A percentile compares a stretch with the other conserved stretches of the same genome.
phyloP scores from a whole-genome alignment of 2,888 invertebrate genomes.

The Volucella bombylans region DNA sequence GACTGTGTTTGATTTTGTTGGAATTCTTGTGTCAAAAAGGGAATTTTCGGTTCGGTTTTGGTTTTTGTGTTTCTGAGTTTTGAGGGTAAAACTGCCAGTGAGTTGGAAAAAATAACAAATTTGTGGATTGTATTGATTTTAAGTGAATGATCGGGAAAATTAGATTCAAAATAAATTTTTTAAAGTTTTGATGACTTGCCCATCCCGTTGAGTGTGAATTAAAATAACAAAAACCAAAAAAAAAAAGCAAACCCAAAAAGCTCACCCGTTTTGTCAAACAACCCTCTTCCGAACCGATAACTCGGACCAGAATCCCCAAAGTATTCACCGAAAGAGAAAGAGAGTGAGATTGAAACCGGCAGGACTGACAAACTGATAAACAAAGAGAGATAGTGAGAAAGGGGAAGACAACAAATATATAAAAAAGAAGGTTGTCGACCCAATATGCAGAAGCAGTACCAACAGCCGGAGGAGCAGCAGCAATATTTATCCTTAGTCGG shows the following conservation, averaged over 20 bases:
- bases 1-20: conserved; percentile 3
- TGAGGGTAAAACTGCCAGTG: conserved; percentile 13
- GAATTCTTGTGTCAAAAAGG: conserved; percentile 9
- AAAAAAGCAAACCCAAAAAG: conserved; percentile 36
- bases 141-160: conserved; percentile 36
- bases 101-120: background rate
- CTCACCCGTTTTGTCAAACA: conserved; percentile 61
- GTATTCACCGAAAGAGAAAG: conserved; percentile 8
- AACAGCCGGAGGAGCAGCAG: conserved; percentile 16
- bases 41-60: background rate
- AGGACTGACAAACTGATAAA: no score
- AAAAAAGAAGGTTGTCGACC: conserved; percentile 69
- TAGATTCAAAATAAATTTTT: conserved; percentile 29
- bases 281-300: conserved; percentile 65
- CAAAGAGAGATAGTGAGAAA: background rate
- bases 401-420: conserved; percentile 26
- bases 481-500: conserved; percentile 26
- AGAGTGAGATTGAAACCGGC: conserved; percentile 44
- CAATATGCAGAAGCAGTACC: conserved; percentile 57
- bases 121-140: conserved; percentile 3
- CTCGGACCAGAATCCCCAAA: conserved; percentile 35
- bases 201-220: conserved; percentile 57
- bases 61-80: background rate
- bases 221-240: conserved; percentile 33
- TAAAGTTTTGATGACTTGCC: conserved; percentile 35